Evolutionary conservation across 2,797 vertebrate species (phyloP), one percentile per base, ranked within the genome.

Genomic region (Acanthurus leucopareius): DNA sequence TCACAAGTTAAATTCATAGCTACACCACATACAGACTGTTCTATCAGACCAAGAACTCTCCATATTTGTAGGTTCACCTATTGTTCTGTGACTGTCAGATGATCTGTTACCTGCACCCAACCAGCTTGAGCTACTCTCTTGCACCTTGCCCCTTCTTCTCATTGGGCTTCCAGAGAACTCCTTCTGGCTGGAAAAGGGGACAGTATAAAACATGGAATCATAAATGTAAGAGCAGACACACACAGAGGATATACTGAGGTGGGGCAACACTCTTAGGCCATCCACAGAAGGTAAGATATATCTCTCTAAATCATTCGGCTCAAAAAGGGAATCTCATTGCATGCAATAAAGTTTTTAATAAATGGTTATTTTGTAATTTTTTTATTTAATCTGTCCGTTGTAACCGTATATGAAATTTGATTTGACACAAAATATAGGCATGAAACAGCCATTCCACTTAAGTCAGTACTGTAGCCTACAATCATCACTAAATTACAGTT

Each of bases 151-250:
- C 52, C 15, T 77, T 87, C 81, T 80, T 86, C 75, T 86, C 74
- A 44, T 73, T 60, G 47, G 60, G 83, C 79, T 86, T 91, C 48
- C 59, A 38, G 61, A 73, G 61, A 47, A 80, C 79, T 76, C 62
- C 58, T 77, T 82, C 79, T 48, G 32, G 59, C 57, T 80, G 54
- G 73, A 86, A 94, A 94, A 32, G 80, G 90, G 92, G 90, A 15
- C 88, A 86, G 84, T 94, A 95, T 95, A 94, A 91, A 94, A 38
- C 47, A n/a, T 85, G 88, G 49, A 22, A 69, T 66, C 58, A 64
- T 59, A 62, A 63, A 71, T 69, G 66, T 58, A 65, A 38, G 70
- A 82, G 52, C 66, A 80, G 59, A 72, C 53, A 65, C 60, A 78
- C n/a, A n/a, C n/a, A 47, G 25, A 17, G 56, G 75, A 56, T 56